A percentile compares a stretch with the other conserved stretches of the same genome.
Evolutionary conservation across 1,140 invertebrate species (phyloP).

Genomic region (Zaprionus nigranus): DNA sequence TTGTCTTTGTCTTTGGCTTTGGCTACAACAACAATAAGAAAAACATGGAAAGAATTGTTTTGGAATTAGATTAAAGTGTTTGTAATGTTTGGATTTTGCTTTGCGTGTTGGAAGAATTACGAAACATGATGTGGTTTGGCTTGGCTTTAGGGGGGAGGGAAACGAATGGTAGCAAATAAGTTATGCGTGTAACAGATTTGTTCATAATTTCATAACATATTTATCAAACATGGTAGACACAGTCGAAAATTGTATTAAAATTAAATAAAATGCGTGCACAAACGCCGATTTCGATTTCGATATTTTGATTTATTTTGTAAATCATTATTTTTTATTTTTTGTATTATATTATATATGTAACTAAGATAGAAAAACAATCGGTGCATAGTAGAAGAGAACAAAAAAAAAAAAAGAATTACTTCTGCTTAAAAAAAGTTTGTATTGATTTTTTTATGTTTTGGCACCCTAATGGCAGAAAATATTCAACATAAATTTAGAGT

Average conservation of each 20-base stretch:
- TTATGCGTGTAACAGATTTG: constrained; percentile 47
- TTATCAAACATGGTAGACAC: constrained; percentile 48
- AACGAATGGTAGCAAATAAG: constrained; percentile 46
- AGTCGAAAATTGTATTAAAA: constrained; percentile 51
- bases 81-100: constrained; percentile 13
- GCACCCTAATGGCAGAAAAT: constrained; percentile 47
- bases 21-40: constrained; percentile 60
- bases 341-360: constrained; percentile 32
- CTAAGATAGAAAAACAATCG: constrained; percentile 54
- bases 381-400: constrained; percentile 56
- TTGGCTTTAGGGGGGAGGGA: constrained; percentile 43
- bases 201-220: constrained; percentile 45
- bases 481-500: constrained; percentile 54
- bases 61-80: constrained; percentile 21
- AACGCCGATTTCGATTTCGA: constrained; percentile 69
- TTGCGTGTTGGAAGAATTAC: constrained; percentile 30
- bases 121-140: constrained; percentile 56
- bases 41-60: constrained; percentile 48
- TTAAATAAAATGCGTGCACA: constrained; percentile 82
- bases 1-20: constrained; percentile 21
- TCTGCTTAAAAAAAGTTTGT: constrained; percentile 3
- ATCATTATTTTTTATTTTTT: constrained; percentile 13
- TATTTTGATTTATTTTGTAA: constrained; percentile 21
- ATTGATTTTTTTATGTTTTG: constrained; percentile 31
- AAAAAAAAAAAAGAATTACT: constrained; percentile 38